Percentiles rank a stretch among this genome's conserved stretches.
Conservation (phyloP, 2,797 vertebrate species). For the Diplodus puntazzo region DNA sequence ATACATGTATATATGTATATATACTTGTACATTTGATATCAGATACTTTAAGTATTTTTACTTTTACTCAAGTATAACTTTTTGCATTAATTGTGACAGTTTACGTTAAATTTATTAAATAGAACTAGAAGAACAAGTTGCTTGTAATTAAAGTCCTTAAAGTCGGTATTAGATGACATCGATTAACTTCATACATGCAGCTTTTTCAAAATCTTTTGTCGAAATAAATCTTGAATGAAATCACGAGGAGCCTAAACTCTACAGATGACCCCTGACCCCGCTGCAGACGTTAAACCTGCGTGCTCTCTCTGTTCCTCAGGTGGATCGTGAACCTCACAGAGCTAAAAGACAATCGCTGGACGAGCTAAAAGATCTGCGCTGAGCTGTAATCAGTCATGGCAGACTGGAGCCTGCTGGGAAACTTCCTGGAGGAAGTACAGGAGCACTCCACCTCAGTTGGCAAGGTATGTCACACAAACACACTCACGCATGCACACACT, state of each 20-base stretch:
- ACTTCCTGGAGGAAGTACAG: slow-evolving; percentile 97
- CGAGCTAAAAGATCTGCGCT: not conserved
- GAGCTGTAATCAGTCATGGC: slow-evolving; percentile 86
- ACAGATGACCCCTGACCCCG: not conserved
- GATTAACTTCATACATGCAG: not conserved
- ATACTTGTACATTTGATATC: too few relatives aligned
- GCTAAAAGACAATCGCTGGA: not conserved
- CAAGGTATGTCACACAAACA: slow-evolving; percentile 78
- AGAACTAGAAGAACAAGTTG: too few relatives aligned
- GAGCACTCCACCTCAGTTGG: slow-evolving; percentile 97
- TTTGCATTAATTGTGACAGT: too few relatives aligned
- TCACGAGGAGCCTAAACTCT: too few relatives aligned
- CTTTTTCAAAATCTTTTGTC: too few relatives aligned
- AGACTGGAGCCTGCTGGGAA: slow-evolving; percentile 97
- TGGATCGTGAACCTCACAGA: not conserved
- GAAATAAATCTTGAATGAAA: too few relatives aligned
- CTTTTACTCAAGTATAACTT: too few relatives aligned
- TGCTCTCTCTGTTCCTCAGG: slow-evolving; percentile 34
- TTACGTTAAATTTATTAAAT: too few relatives aligned
- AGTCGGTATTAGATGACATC: too few relatives aligned
- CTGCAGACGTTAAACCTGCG: not conserved
- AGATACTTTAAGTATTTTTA: too few relatives aligned
- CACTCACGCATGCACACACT: slow-evolving; percentile 7
- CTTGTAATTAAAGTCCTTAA: too few relatives aligned
- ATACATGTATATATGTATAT: too few relatives aligned